phyloP scores from a whole-genome alignment of 2,113 vertebrate species.

The Ursus arctos region DNA sequence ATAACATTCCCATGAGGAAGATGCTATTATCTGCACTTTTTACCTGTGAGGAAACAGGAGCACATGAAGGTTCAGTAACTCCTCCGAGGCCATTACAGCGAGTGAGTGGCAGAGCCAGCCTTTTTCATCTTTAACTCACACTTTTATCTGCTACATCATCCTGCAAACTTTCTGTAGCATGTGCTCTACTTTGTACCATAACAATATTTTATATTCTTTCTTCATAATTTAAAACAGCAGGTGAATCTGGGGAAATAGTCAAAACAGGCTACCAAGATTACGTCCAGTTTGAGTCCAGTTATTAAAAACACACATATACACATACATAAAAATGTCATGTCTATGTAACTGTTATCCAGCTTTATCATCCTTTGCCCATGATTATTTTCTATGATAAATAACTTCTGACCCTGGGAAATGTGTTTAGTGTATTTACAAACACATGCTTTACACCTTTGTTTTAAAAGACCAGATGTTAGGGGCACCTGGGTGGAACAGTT shows the following conservation, averaged over 20 bases:
- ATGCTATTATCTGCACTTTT: not conserved
- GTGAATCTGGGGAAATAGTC: not conserved
- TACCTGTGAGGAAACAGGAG: not conserved
- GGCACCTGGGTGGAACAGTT: not conserved
- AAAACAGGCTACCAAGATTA: not conserved
- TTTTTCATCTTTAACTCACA: not conserved
- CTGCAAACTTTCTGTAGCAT: not conserved
- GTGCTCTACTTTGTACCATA: not conserved
- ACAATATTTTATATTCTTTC: not conserved
- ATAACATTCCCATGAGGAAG: not conserved
- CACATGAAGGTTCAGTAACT: not conserved
- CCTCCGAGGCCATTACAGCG: not conserved
- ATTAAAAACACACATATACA: not conserved
- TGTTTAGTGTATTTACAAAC: slow-evolving; percentile 14
- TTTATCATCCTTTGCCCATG: not conserved
- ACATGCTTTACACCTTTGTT: not conserved
- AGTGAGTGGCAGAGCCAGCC: not conserved
- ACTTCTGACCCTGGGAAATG: not conserved
- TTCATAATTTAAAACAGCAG: not conserved
- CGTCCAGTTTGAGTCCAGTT: not conserved
- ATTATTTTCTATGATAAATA: not conserved
- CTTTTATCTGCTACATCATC: not conserved
- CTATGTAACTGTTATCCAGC: not conserved
- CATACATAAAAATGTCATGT: not conserved
- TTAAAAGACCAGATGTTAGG: not conserved